These are phyloP conservation scores for Drosophila pectinifera DNA, from an alignment of 1,140 invertebrate genomes.

Conservation along the genomic window DNA sequence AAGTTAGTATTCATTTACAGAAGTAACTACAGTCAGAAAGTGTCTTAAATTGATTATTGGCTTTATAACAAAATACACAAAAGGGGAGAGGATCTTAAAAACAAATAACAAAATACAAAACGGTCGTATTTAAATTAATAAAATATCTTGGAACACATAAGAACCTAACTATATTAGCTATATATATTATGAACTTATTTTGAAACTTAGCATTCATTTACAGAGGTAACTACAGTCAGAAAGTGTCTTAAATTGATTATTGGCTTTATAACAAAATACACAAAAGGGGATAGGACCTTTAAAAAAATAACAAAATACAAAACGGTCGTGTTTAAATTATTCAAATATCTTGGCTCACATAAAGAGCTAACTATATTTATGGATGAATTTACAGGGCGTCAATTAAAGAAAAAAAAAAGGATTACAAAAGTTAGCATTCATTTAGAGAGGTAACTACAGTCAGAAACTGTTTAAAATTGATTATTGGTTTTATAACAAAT, in stretches of 20 bases:
- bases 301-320: not conserved
- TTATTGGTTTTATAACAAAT: not conserved
- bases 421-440: not conserved
- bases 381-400: not conserved
- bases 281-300: not conserved
- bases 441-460: not conserved
- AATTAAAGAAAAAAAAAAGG: not conserved
- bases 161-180: too few species aligned
- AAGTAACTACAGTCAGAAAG: not conserved
- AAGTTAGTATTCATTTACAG: not conserved
- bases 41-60: not conserved
- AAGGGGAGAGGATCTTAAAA: not conserved
- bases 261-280: too few species aligned
- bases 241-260: not conserved
- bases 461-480: not conserved
- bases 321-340: not conserved
- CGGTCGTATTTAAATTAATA: too few species aligned
- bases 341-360: too few species aligned
- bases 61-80: too few species aligned
- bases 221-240: not conserved
- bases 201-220: not conserved
- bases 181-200: too few species aligned
- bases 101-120: not conserved
- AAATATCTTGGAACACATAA: too few species aligned
- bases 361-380: constrained; percentile 1